phyloP scores from a whole-genome alignment of 2,113 vertebrate species.

The Labrus mixtus region DNA sequence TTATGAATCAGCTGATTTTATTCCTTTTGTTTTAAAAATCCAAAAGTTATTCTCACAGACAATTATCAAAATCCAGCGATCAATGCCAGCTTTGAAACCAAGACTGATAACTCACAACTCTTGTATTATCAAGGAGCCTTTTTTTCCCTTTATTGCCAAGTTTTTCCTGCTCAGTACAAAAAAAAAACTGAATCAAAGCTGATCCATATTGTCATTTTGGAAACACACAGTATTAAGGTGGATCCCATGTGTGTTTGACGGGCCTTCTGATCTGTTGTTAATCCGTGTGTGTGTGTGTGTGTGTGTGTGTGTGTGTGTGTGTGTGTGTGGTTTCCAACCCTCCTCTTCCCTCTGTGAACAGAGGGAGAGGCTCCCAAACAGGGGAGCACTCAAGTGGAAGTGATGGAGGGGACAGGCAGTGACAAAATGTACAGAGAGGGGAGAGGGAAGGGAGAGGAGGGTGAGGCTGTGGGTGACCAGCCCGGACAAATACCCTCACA shows the following conservation, averaged over 20 bases:
- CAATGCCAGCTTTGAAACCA: neutral
- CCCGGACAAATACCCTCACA: slow-evolving; percentile 79
- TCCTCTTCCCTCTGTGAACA: slow-evolving; percentile 61
- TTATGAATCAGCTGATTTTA: slow-evolving; percentile 9
- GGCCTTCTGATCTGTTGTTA: slow-evolving; percentile 60
- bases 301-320: slow-evolving; percentile 17
- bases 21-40: neutral
- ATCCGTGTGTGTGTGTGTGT: slow-evolving; percentile 28
- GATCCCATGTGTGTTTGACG: slow-evolving; percentile 62
- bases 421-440: slow-evolving; percentile 77
- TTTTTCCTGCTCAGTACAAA: slow-evolving; percentile 25
- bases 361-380: slow-evolving; percentile 70
- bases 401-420: slow-evolving; percentile 78
- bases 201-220: slow-evolving; percentile 61
- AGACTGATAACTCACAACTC: neutral
- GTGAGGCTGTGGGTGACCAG: slow-evolving; percentile 59
- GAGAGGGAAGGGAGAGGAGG: slow-evolving; percentile 37
- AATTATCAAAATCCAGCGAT: neutral
- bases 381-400: slow-evolving; percentile 81
- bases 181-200: slow-evolving; percentile 41
- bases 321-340: slow-evolving; percentile 36
- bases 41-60: neutral
- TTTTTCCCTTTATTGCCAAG: neutral
- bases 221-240: slow-evolving; percentile 62
- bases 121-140: neutral